Evolutionary conservation across 2,888 invertebrate species (phyloP).

Genomic region (Tridacna crocea): DNA sequence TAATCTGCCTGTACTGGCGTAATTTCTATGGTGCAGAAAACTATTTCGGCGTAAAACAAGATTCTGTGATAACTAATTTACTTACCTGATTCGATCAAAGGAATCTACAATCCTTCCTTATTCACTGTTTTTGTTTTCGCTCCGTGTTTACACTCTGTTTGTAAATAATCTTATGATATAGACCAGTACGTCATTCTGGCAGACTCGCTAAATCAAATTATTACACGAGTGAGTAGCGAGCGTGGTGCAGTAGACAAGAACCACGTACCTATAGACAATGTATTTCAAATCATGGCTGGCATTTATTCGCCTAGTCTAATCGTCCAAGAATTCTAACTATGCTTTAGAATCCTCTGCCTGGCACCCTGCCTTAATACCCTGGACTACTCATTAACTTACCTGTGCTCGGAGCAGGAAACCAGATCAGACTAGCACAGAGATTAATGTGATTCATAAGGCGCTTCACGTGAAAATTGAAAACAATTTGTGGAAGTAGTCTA

Average conservation of each 20-base stretch:
- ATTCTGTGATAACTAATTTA: no score
- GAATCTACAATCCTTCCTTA: no score
- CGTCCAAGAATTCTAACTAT: constrained; percentile 44
- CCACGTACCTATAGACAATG: not conserved
- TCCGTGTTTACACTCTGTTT: not conserved
- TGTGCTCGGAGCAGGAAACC: not conserved
- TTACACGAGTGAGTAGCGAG: not conserved
- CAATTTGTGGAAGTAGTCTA: constrained; percentile 11
- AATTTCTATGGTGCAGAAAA: no score
- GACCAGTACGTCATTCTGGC: not conserved
- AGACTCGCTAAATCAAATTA: not conserved
- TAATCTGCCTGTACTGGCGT: no score
- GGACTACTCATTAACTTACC: not conserved
- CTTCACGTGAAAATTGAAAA: not conserved
- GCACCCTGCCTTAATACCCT: not conserved
- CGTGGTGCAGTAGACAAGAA: not conserved
- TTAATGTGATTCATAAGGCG: no score
- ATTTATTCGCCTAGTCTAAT: constrained; percentile 28
- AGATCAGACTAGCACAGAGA: not conserved
- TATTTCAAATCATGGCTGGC: constrained; percentile 32
- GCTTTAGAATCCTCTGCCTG: constrained; percentile 8
- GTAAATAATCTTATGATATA: not conserved
- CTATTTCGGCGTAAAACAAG: no score
- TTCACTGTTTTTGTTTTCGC: no score
- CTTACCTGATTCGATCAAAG: no score